Percentiles rank a stretch among this genome's conserved stretches.
Conservation (phyloP, 35 echinoderm and acorn worm genomes). For the Chiridota heheva region DNA sequence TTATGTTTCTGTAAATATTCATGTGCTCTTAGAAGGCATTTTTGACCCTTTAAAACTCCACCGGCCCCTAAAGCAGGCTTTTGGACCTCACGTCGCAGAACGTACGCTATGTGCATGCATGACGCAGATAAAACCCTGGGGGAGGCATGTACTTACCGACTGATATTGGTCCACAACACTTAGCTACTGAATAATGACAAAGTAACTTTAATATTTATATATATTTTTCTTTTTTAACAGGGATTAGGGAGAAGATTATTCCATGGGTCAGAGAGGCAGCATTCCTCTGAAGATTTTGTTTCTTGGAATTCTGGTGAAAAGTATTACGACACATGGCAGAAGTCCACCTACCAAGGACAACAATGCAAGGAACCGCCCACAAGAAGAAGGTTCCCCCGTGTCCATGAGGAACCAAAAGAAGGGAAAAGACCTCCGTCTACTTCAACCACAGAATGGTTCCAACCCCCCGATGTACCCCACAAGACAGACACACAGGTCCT, state of each 20-base stretch:
- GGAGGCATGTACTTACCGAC: neutral
- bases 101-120: neutral
- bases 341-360: conserved; percentile 53
- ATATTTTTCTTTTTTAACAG: conserved; percentile 40
- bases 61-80: too few relatives aligned
- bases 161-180: too few relatives aligned
- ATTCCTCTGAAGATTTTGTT: conserved; percentile 67
- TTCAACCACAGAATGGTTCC: conserved; percentile 73
- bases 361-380: conserved; percentile 77
- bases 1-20: too few relatives aligned
- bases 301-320: conserved; percentile 72
- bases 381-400: conserved; percentile 60
- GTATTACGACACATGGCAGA: conserved; percentile 57
- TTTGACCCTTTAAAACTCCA: too few relatives aligned
- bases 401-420: conserved; percentile 54
- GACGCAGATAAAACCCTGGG: neutral
- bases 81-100: too few relatives aligned
- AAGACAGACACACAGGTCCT: conserved; percentile 81
- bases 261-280: conserved; percentile 69
- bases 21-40: too few relatives aligned
- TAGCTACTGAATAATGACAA: too few relatives aligned
- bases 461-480: conserved; percentile 72
- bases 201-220: neutral
- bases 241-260: conserved; percentile 69
- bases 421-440: conserved; percentile 62